Evolutionary conservation across 1,140 invertebrate genomes (phyloP).

Genomic region (Leptinotarsa defecta): DNA sequence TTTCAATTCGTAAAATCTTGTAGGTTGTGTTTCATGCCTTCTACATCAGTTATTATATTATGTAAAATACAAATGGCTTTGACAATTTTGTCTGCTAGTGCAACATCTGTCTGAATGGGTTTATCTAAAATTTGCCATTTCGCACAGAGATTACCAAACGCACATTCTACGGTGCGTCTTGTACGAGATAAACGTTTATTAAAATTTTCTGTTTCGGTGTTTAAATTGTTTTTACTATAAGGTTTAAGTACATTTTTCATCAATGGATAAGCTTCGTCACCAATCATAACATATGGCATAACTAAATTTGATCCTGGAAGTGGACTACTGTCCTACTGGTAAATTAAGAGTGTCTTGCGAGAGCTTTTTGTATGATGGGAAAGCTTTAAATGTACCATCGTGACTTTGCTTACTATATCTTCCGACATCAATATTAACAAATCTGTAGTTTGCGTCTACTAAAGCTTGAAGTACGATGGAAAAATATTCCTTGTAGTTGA

Average conservation of each 20-base stretch:
- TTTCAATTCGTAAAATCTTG: constrained; percentile 27
- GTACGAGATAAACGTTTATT: constrained; percentile 21
- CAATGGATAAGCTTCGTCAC: constrained; percentile 33
- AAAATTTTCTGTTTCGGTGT: constrained; percentile 31
- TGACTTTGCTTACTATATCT: constrained; percentile 1
- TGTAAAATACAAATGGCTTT: no score
- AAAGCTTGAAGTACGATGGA: constrained; percentile 24
- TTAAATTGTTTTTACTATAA: neutral
- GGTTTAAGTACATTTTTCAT: constrained; percentile 32
- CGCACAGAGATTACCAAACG: neutral
- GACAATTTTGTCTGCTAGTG: no score
- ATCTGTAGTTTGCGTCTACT: constrained; percentile 19
- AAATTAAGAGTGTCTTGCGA: neutral
- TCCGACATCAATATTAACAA: constrained; percentile 20
- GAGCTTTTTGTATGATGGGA: neutral
- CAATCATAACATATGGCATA: constrained; percentile 36
- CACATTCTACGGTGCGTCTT: constrained; percentile 18
- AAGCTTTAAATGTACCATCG: neutral
- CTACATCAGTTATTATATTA: no score
- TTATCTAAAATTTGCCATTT: neutral
- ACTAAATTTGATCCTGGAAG: constrained; percentile 39
- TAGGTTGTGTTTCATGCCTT: no score
- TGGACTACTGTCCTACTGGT: constrained; percentile 9
- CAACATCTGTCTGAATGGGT: no score
- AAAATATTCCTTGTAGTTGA: constrained; percentile 47